Evolutionary conservation across 2,888 invertebrate genomes (phyloP), one percentile per base, ranked within the genome.

Genomic region (Watsonalla cultraria): DNA sequence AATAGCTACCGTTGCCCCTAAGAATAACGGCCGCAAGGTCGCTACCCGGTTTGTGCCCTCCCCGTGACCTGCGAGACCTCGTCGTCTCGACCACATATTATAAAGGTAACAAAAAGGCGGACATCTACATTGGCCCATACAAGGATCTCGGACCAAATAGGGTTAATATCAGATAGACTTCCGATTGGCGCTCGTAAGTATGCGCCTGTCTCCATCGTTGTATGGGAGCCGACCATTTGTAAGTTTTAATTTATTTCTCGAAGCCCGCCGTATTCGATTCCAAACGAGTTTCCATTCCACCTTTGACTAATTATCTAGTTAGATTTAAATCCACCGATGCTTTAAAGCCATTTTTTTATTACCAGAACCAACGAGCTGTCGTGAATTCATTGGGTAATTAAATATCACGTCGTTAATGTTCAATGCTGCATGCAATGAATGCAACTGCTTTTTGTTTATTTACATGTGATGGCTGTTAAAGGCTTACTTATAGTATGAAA

Each of bases 1-100:
- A 88, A 86, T 86, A 87, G 82, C 70, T 68, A 68, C 70, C 76
- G 77, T 74, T 68, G 67, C 61, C 76, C 81, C 80, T 80, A 76
- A 73, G 78, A 85, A 83, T 82, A n/a, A 81, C 64, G 62, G 66
- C 67, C 68, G 68, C 84, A 83, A 84, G 84, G 83, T 82, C 84
- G 81, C 73, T 68, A 65, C 67, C 72, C 76, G 77, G 77, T 76
- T 80, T 82, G 71, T 78, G 78, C 79, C 80, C 82, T 74, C 78
- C 78, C 76, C 76, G 76, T 78, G 81, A 81, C 78, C 76, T 70
- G 65, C 24, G 24, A 24, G 24, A 24, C 24, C 24, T 24, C 24
- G 24, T 24, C 24, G 24, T 24, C 24, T 24, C 24, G 24, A 24
- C 24, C 24, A 24, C 24, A 24, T 2, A 24, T 24, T 24, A 24